phyloP scores from a whole-genome alignment of 2,888 invertebrate species.

The Drosophila mettleri region DNA sequence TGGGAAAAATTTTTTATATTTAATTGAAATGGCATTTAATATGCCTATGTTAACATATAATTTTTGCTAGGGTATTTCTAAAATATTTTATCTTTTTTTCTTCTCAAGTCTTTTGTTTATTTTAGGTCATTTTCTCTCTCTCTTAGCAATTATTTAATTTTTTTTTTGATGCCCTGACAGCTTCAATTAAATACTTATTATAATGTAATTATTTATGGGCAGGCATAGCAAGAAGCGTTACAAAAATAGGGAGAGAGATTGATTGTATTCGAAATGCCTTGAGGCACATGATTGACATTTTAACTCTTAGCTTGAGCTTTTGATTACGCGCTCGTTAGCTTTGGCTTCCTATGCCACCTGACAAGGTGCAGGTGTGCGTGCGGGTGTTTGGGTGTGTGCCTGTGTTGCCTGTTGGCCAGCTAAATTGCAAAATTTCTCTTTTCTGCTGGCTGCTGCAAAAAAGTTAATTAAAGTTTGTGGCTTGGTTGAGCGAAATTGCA shows the following conservation, averaged over 20 bases:
- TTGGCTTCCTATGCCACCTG: background rate
- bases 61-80: background rate
- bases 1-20: too few species aligned
- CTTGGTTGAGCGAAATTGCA: constrained; percentile 7
- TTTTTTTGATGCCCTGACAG: constrained; percentile 1
- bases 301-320: constrained; percentile 10
- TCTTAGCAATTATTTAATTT: constrained; percentile 21
- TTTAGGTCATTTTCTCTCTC: constrained; percentile 7
- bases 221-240: too few species aligned
- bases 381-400: background rate
- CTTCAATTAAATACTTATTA: constrained; percentile 7
- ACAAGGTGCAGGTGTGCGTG: constrained; percentile 10
- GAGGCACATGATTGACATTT: constrained; percentile 14
- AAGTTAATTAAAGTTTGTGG: constrained; percentile 23
- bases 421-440: constrained; percentile 20
- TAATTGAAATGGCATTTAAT: too few species aligned
- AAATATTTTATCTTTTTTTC: background rate
- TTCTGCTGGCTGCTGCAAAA: background rate
- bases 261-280: constrained; percentile 15
- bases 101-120: background rate
- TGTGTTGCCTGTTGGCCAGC: constrained; percentile 16
- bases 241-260: constrained; percentile 16
- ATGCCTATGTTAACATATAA: background rate
- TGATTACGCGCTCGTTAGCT: constrained; percentile 22
- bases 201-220: background rate